Evolutionary conservation across 2,797 vertebrate species (phyloP), one percentile per base, ranked within the genome.

Genomic region (Anguilla megastoma): DNA sequence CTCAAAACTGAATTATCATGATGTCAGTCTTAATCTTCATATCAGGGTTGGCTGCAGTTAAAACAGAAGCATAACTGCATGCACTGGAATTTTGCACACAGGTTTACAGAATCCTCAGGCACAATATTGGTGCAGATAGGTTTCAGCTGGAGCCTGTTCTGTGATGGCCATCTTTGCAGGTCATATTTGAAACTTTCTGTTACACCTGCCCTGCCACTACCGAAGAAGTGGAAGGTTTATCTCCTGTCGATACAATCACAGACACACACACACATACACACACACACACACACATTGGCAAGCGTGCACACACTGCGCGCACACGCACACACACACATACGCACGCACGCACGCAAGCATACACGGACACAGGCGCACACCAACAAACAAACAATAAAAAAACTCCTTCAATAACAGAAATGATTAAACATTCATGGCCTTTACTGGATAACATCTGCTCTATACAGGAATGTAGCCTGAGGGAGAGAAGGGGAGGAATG

Each of bases 361-460:
- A 89, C 84, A 84, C 74, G 91, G 85, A 85, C 88, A 90, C 87
- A 88, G 90, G 91, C 86, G 86, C 92, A 90, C 91, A 94, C 89
- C 54, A 94, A 95, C 94, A 93, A 92, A 94, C 93, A 94, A 94
- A 92, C 93, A 93, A 94, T 94, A 93, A 95, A 93, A 97, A 96
- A 95, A 94, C 94, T 90, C 96, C 97, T 97, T 97, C 97, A 97
- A 97, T 97, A 97, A 97, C 96, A 96, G 95, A 96, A 96, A 96
- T 96, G 95, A 97, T 96, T 96, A 97, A 97, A 97, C 95, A 97
- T 97, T 96, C 95, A 97, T 95, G 93, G 95, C 93, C 96, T 95
- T 95, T 97, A 93, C 94, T 94, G 94, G 91, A 91, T 93, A 96
- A 96, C 95, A 97, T 96, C 95, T 97, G 95, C 94, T 96, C 92